A percentile compares a stretch with the other conserved stretches of the same genome.
phyloP scores from a whole-genome alignment of 1,140 invertebrate genomes.

The Drosophila pseudoobscura region DNA sequence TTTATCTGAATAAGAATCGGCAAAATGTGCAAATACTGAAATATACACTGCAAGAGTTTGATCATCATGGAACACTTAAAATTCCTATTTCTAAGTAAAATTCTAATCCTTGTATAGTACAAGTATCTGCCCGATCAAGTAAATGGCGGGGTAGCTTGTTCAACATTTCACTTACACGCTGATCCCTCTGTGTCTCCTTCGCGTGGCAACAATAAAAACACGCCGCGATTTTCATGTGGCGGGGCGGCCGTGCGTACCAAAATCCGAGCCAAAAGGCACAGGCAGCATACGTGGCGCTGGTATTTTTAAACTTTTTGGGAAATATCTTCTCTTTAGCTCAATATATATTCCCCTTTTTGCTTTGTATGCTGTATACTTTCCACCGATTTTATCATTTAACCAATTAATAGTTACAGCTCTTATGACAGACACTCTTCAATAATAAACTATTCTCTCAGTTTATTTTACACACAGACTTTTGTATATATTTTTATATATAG shows the following conservation, averaged over 20 bases:
- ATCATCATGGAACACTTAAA: conserved; percentile 39
- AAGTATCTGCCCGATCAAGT: conserved; percentile 45
- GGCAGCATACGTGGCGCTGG: conserved; percentile 69
- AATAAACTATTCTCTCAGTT: conserved; percentile 1
- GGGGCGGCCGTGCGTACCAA: conserved; percentile 44
- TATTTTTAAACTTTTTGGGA: conserved; percentile 70
- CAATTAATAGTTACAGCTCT: conserved; percentile 2
- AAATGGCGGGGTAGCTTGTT: conserved; percentile 51
- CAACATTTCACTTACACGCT: conserved; percentile 70
- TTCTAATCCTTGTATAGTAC: conserved; percentile 9
- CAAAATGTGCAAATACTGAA: conserved; percentile 25
- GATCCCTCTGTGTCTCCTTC: conserved; percentile 55
- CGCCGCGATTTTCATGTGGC: conserved; percentile 51
- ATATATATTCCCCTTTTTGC: conserved; percentile 22
- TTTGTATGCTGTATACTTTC: conserved; percentile 11
- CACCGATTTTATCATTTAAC: not conserved
- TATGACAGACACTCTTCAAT: not conserved
- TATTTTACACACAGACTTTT: conserved; percentile 4
- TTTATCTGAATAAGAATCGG: conserved; percentile 42
- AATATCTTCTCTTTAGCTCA: conserved; percentile 42
- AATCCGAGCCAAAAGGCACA: conserved; percentile 60
- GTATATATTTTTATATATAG: conserved; percentile 34
- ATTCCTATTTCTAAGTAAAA: conserved; percentile 26
- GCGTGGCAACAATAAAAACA: conserved; percentile 67
- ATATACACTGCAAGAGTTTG: conserved; percentile 43